phyloP scores from a whole-genome alignment of 2,113 vertebrate genomes.

The Dipodomys spectabilis region DNA sequence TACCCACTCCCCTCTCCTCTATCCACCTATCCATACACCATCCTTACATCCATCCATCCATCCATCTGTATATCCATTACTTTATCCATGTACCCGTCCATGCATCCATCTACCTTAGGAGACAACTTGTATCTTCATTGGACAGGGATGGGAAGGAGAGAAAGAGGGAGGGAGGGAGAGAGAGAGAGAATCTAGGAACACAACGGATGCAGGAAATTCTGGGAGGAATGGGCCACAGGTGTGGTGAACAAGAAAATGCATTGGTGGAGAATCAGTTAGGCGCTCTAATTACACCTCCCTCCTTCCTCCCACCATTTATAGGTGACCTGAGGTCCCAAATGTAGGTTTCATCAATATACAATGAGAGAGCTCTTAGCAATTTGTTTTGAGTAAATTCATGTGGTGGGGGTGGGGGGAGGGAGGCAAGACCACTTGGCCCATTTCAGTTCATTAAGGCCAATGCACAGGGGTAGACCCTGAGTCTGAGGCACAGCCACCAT shows the following conservation, averaged over 20 bases:
- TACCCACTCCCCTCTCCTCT: too few relatives aligned
- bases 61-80: background rate
- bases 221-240: background rate
- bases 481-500: fast-evolving
- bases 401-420: fast-evolving
- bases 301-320: background rate
- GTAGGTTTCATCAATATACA: background rate
- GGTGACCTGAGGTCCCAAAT: too few relatives aligned
- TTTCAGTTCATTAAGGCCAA: too few relatives aligned
- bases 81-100: background rate
- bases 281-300: background rate
- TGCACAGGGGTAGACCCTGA: fast-evolving
- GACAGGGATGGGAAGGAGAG: background rate
- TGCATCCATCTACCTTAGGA: background rate
- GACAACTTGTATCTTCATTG: background rate
- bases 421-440: background rate
- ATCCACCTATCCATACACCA: too few relatives aligned
- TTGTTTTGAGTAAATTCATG: background rate
- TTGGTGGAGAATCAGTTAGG: background rate
- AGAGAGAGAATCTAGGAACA: too few relatives aligned
- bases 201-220: background rate
- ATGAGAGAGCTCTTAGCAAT: background rate
- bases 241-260: too few relatives aligned
- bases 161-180: too few relatives aligned
- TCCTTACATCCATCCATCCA: background rate